A percentile compares a stretch with the other conserved stretches of the same genome.
Evolutionary conservation across 2,888 invertebrate genomes (phyloP).

Genomic region (Stenoptilia bipunctidactyla): DNA sequence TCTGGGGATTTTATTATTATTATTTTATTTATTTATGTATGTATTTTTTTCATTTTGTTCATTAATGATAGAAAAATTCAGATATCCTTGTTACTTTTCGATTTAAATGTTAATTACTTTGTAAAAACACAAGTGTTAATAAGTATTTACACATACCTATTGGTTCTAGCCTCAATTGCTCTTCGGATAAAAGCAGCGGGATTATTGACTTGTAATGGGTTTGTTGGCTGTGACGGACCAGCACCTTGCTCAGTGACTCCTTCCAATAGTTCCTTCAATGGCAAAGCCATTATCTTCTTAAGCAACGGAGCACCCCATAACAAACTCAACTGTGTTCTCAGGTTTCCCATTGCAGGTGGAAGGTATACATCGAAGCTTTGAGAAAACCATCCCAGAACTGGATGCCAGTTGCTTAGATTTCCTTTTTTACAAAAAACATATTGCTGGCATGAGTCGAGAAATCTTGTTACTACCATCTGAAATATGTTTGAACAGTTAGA

Average conservation of each 20-base stretch:
- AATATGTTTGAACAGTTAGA: too few relatives aligned
- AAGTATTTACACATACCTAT: too few relatives aligned
- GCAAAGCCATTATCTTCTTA: conserved; percentile 46
- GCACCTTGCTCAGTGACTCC: conserved; percentile 59
- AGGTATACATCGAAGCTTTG: conserved; percentile 78
- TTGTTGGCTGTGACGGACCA: conserved; percentile 67
- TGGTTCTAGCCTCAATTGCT: conserved; percentile 63
- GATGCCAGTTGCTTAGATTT: conserved; percentile 97
- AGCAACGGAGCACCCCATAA: conserved; percentile 74
- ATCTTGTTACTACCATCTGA: conserved; percentile 85
- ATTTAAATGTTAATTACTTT: too few relatives aligned
- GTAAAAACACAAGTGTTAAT: too few relatives aligned
- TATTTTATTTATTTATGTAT: too few relatives aligned
- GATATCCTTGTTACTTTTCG: too few relatives aligned
- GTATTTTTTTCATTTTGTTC: too few relatives aligned
- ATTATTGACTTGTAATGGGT: conserved; percentile 49
- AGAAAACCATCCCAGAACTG: conserved; percentile 95
- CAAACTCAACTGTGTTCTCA: conserved; percentile 77
- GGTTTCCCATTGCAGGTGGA: conserved; percentile 78
- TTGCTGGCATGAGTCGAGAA: conserved; percentile 91
- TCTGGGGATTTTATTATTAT: too few relatives aligned
- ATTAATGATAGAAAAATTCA: too few relatives aligned
- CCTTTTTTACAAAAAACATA: conserved; percentile 93
- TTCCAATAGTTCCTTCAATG: conserved; percentile 67
- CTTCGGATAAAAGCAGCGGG: conserved; percentile 58